Evolutionary conservation across 2,797 vertebrate genomes (phyloP), one percentile per base, ranked within the genome.

Genomic region (Acestrorhynchus altus): DNA sequence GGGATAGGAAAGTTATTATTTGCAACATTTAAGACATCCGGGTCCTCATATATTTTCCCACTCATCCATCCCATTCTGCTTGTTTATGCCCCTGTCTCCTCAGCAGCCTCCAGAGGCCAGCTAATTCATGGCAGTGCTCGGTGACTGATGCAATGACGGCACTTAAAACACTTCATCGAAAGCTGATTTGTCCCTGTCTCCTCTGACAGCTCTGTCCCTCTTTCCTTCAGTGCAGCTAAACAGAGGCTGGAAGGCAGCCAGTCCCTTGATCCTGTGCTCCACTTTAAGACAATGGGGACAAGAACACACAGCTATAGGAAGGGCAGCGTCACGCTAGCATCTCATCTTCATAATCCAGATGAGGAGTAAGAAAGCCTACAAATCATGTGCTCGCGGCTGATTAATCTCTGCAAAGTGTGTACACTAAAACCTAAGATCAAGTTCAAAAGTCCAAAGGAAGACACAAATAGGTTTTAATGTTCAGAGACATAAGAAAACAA

Each of bases 151-250:
- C 85, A 88, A 89, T 84, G 86, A 71, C 83, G 88, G 89, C 89
- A 89, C 91, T 92, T 91, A 91, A 90, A 92, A 89, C 87, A 91
- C 90, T 92, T 93, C 87, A 93, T 92, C 88, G 90, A 91, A 92
- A 87, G 87, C 92, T 89, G 91, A 92, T 93, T 92, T 92, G 92
- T 93, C 92, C 92, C 92, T 92, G 91, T 92, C 91, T 91, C 89
- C 83, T 84, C 81, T 83, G 87, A 89, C 85, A 89, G 89, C 89
- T 91, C 90, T 88, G 89, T 93, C 88, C 90, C 88, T 83, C 81
- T 87, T 88, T 84, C 88, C 83, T 60, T 24, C 64, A 60, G 78
- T 81, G 82, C 89, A 91, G 87, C 89, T 88, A 90, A 61, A 92
- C 89, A 89, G 85, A 84, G 86, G 82, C 88, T 92, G 92, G 92